Base-by-base conservation (phyloP, 2,888 invertebrate species). In the Philereme transversata region DNA sequence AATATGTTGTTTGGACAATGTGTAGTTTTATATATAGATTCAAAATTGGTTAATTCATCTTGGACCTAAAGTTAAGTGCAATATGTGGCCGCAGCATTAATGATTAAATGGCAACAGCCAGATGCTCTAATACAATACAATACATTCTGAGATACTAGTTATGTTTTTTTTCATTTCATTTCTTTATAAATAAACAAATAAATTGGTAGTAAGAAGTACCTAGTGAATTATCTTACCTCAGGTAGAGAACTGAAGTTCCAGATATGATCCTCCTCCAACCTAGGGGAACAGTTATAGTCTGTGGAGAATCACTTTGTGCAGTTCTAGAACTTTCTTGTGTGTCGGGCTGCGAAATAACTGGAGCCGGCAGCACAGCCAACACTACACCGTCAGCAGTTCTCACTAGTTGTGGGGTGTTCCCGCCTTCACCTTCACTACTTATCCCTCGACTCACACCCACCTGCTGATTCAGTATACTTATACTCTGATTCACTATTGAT, bases 401-500 rank as follows among this genome's bases (percentile, higher is more conserved):
- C 63, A 92, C 88, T 57, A 92, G 74, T 76, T 92, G 92, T 0
- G 88, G 83, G 34, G 79, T 72, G 71, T 69, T 75, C 7, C 78
- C 81, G 74, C 81, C 79, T 54, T 88, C 88, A 75, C 82, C 78
- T 67, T 90, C 89, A 83, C 84, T 82, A 64, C 80, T 79, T 73
- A 83, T 75, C 65, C 87, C 84, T 70, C 85, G 77, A 78, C 76
- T 87, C 67, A 89, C 90, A 75, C 91, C 89, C 55, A 91, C 88
- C 81, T 92, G 91, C 81, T 91, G 92, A 79, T 90, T 92, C 71
- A 92, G 79, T 83, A 92, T 90, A 83, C 88, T 91, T 72, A 92
- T 90, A 84, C 89, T 90, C 73, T 92, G 91, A 85, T 92, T 92
- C 73, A 92, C 90, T 83, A 91, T 90, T 35, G 91, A 90, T 70